Base-by-base conservation (phyloP, 2,797 vertebrate species). In the Silurus aristotelis region DNA sequence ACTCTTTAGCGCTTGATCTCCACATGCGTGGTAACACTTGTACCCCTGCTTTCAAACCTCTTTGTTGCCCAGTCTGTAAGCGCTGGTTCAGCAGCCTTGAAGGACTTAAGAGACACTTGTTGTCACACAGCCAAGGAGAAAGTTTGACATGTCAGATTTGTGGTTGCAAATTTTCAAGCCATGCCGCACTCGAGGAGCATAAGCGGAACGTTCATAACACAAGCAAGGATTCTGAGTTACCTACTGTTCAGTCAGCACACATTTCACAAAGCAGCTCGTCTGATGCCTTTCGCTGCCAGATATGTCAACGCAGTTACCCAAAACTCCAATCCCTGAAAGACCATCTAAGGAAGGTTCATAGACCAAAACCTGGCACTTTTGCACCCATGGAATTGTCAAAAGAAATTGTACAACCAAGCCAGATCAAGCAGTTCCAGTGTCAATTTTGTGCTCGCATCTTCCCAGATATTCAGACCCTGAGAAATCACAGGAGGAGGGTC, bases 151-250 rank as follows among this genome's bases (percentile, higher is more conserved):
- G 95, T 55, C 93, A 93, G 56, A 90, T 95, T 31, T 96, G 95
- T 89, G 93, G 93, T 85, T 92, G 93, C 4, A 93, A 86, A 1
- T 96, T 92, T 82, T 88, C 92, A 2, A 95, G 84, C 83, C 88
- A 93, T 1, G 92, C 94, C 75, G 94, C 93, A 0, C 93, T 96
- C 2, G 94, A 95, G 89, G 94, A 94, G 87, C 95, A 96, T 90
- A 93, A 93, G 71, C 89, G 92, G 76, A 94, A 90, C 83, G 92
- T 94, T 85, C 95, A 96, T 91, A 91, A 89, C 61, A 91, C 82
- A 63, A 76, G 75, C 46, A 81, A 14, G 43, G 52, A 38, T 68
- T 31, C 70, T 1, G 82, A 73, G 22, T 84, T 38, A 14, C 19
- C 83, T 27, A 67, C 68, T 38, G 78, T 84, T 67, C 77, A 84